Evolutionary conservation across 2,888 invertebrate genomes (phyloP).

Genomic region (Druceiella hillmani): DNA sequence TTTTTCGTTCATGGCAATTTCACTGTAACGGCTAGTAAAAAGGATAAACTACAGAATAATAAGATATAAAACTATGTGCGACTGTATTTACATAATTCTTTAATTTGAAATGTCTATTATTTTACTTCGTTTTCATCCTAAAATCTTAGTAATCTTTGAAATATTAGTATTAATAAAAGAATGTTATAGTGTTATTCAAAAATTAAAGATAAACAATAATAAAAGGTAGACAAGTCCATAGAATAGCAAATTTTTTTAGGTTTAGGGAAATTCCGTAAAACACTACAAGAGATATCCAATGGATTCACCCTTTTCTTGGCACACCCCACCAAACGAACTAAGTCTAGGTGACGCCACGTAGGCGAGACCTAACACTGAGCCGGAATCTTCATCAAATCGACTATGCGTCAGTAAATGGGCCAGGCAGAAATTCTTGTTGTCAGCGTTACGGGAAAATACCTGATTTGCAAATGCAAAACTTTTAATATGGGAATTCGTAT

Average conservation of each 20-base stretch:
- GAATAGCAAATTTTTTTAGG: too few species aligned
- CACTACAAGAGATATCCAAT: conserved; percentile 4
- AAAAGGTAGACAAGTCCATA: too few species aligned
- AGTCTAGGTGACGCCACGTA: conserved; percentile 45
- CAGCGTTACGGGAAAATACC: conserved; percentile 39
- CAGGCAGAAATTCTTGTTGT: conserved; percentile 38
- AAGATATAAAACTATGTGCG: too few species aligned
- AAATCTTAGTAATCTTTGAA: too few species aligned
- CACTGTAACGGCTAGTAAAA: too few species aligned
- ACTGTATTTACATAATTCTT: too few species aligned
- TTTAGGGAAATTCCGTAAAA: neutral
- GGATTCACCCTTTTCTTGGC: conserved; percentile 20
- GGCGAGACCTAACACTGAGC: conserved; percentile 46
- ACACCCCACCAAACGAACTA: conserved; percentile 46
- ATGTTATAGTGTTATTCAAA: neutral
- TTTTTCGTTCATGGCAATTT: too few species aligned
- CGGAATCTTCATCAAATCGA: conserved; percentile 37
- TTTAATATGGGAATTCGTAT: too few species aligned
- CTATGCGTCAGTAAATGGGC: conserved; percentile 51
- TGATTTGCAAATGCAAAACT: conserved; percentile 27
- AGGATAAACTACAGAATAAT: too few species aligned
- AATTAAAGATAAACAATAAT: neutral
- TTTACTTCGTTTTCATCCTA: too few species aligned
- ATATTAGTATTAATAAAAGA: too few species aligned
- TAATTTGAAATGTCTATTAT: too few species aligned